phyloP scores from a whole-genome alignment of 2,113 vertebrate genomes.

The Heloderma charlesbogerti region DNA sequence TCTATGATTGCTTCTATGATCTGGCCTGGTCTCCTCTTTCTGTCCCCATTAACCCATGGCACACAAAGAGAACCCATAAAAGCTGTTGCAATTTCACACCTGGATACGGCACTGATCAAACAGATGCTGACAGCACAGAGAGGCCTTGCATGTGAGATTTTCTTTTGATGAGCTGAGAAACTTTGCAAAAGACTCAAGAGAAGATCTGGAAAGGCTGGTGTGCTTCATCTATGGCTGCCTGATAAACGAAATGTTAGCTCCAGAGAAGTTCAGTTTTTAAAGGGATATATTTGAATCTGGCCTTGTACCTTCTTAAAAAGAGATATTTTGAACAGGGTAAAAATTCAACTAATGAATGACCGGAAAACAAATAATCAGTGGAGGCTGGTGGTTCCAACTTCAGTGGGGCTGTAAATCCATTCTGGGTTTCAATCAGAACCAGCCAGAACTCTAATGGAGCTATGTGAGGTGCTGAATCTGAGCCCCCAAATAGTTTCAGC shows the following conservation, averaged over 20 bases:
- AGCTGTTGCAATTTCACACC: neutral
- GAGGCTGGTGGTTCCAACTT: no score
- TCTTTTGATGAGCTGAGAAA: neutral
- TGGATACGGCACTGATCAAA: neutral
- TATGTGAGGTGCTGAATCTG: no score
- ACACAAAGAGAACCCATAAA: neutral
- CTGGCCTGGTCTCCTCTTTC: constrained; percentile 9
- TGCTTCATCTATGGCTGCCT: accelerated
- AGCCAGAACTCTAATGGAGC: no score
- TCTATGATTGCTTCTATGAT: constrained; percentile 6
- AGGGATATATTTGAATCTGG: neutral
- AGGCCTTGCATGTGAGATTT: accelerated
- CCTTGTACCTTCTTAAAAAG: neutral
- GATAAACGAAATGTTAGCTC: neutral
- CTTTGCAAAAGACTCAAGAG: constrained; percentile 27
- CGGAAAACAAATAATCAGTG: neutral
- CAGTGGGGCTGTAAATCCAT: no score
- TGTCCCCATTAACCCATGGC: constrained; percentile 12
- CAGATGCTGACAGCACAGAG: neutral
- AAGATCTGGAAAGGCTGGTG: neutral
- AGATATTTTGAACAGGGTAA: neutral
- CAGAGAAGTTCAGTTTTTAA: constrained; percentile 28
- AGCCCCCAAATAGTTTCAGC: no score
- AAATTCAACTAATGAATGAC: neutral
- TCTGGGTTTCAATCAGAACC: no score